Evolutionary conservation across 2,888 invertebrate species (phyloP).

Genomic region (Mesochorus sp.): DNA sequence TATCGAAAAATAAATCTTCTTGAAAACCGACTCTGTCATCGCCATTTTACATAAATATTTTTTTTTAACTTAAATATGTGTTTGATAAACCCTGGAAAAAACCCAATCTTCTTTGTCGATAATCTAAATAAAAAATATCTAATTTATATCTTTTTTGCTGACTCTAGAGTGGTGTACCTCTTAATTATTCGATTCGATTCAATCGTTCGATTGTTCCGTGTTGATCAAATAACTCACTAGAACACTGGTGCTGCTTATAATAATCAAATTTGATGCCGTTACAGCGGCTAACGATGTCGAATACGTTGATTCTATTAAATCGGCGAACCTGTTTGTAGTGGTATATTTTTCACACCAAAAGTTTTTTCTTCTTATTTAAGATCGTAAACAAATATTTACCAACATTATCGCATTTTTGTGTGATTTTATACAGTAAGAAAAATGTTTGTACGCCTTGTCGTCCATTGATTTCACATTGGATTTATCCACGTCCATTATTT

Average conservation of each 20-base stretch:
- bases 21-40: no score
- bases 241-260: slow-evolving; percentile 46
- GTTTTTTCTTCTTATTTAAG: neutral
- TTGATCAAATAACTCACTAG: slow-evolving; percentile 25
- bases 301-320: slow-evolving; percentile 35
- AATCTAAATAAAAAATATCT: no score
- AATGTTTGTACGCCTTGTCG: neutral
- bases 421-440: slow-evolving; percentile 23
- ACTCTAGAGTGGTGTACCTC: no score
- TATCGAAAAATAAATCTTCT: no score
- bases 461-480: neutral
- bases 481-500: neutral
- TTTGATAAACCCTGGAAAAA: no score
- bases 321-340: slow-evolving; percentile 37
- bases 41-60: no score
- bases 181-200: no score
- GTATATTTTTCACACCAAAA: no score
- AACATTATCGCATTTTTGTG: slow-evolving; percentile 30
- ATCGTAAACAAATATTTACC: slow-evolving; percentile 3
- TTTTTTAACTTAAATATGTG: no score
- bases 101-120: no score
- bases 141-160: no score
- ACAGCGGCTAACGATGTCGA: neutral
- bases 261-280: slow-evolving; percentile 2
- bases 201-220: neutral